phyloP scores from a whole-genome alignment of 2,888 invertebrate species.

The Andrena praecox region DNA sequence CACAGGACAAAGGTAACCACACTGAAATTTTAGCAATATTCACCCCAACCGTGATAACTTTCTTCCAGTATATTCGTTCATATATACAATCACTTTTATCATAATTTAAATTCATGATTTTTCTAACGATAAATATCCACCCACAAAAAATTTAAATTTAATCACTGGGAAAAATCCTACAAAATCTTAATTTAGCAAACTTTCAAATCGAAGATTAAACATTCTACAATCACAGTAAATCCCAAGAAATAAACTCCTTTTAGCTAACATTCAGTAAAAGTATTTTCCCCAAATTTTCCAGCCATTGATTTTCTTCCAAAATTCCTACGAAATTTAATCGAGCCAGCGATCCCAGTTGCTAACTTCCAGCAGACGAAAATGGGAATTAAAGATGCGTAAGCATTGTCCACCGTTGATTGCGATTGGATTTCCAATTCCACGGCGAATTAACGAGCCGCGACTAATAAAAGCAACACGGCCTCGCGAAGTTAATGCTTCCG shows the following conservation, averaged over 20 bases:
- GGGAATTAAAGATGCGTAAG: not conserved
- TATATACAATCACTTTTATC: no score
- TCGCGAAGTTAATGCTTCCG: slow-evolving; percentile 3
- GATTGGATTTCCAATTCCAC: not conserved
- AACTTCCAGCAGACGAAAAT: not conserved
- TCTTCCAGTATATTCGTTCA: no score
- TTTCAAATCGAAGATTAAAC: not conserved
- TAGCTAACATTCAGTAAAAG: not conserved
- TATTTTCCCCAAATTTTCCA: not conserved
- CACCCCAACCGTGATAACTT: not conserved
- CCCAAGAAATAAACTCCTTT: not conserved
- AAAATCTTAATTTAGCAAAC: not conserved
- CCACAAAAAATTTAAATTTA: no score
- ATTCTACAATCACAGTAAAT: no score
- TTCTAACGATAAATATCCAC: no score
- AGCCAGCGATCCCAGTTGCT: not conserved
- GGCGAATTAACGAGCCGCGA: slow-evolving; percentile 4
- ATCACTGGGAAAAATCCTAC: no score
- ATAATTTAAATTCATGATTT: no score
- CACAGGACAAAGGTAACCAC: not conserved
- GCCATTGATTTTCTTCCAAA: not conserved
- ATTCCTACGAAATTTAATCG: not conserved
- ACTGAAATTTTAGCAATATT: not conserved
- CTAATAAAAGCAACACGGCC: not conserved
- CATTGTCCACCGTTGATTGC: not conserved